These are phyloP conservation scores for Leptatherina wallacei DNA, from an alignment of 2,797 vertebrate species.

Conservation along the genomic window DNA sequence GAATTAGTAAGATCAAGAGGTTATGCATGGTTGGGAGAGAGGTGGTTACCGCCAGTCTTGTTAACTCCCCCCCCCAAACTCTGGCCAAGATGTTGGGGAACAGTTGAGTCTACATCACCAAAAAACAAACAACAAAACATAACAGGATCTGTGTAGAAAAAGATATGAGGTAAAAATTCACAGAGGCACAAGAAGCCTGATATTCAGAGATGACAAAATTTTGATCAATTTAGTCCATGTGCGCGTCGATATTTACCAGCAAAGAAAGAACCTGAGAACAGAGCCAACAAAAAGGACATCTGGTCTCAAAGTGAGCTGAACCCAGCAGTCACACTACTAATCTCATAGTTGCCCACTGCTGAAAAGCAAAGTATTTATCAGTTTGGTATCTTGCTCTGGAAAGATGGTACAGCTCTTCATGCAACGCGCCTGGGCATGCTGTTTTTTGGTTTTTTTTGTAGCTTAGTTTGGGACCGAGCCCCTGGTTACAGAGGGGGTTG, in stretches of 20 bases:
- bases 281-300: conserved; percentile 35
- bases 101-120: conserved; percentile 44
- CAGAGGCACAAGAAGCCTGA: conserved; percentile 27
- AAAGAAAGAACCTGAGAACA: conserved; percentile 48
- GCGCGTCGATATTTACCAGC: conserved; percentile 14
- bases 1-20: conserved; percentile 42
- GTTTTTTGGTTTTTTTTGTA: background rate
- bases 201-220: conserved; percentile 14
- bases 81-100: conserved; percentile 36
- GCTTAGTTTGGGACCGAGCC: conserved; percentile 23
- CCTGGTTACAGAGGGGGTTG: conserved; percentile 37
- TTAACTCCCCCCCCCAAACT: conserved; percentile 27
- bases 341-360: conserved; percentile 34
- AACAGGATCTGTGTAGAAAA: conserved; percentile 32
- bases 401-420: conserved; percentile 12
- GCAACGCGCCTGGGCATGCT: background rate
- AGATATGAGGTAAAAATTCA: conserved; percentile 25
- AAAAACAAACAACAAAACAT: conserved; percentile 11
- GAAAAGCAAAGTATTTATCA: conserved; percentile 10
- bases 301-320: conserved; percentile 56
- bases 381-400: conserved; percentile 14
- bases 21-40: conserved; percentile 54
- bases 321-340: conserved; percentile 66
- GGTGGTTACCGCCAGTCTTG: conserved; percentile 52
- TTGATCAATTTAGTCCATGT: background rate